Base-by-base conservation (phyloP, 2,888 invertebrate species). In the Aphrophora alni region DNA sequence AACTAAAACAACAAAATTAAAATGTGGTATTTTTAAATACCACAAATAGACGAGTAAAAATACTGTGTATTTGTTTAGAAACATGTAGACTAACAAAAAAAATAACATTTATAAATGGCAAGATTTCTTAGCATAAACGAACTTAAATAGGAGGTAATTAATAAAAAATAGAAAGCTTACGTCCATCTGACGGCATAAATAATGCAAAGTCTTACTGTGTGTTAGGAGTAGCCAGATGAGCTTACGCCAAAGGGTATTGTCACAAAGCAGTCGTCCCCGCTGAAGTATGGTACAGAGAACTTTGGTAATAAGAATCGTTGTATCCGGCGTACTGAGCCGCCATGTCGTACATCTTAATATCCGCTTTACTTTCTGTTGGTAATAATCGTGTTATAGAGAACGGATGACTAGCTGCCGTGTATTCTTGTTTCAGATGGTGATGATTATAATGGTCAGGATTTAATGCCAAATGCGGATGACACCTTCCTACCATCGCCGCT, bases 361-460 rank as follows among this genome's bases (percentile, higher is more conserved):
- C 97, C 84, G 96, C 91, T 89, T 97, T 96, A 84, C 95, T 94
- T 88, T 96, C 96, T 77, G 94, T 92, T 78, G 97, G 97, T 87
- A 98, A 92, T 87, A 98, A 91, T 88, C 97, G 94, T 86, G 95
- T 97, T 89, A 98, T 98, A 88, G 97, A 97, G 90, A 98, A 98
- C 27, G 98, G 98, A 88, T 97, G 97, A 88, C 92, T 95, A 84
- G 95, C 93, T 81, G 95, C 95, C 87, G 95, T 95, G 68, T 93
- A 93, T 88, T 95, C 94, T 87, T 95, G 94, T 88, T 96, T 96
- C 85, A 96, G 89, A 86, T 94, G 94, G 84, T 92, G 92, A 44
- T 89, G 87, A 86, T 94, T 94, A 84, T 91, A 89, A 82, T 89
- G 89, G 70, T 89, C 89, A 74, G 88, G 86, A 79, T 80, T 17